A percentile compares a stretch with the other conserved stretches of the same genome.
Evolutionary conservation across 2,113 vertebrate genomes (phyloP).

Genomic region (Oplegnathus fasciatus): DNA sequence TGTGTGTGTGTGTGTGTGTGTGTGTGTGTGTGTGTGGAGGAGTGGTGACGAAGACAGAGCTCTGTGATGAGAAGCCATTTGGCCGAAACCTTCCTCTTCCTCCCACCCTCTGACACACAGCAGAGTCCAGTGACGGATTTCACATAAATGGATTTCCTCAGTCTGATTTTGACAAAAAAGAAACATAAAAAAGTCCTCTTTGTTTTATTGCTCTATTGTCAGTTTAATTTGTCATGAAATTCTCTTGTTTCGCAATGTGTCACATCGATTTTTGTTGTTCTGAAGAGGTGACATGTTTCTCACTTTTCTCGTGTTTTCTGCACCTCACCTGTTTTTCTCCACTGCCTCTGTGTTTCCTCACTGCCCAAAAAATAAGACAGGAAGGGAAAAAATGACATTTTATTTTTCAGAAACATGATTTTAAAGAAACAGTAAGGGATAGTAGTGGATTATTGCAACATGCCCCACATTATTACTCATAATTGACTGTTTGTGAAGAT

Average conservation of each 20-base stretch:
- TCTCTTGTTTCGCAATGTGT: too few species aligned
- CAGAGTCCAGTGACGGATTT: conserved; percentile 24
- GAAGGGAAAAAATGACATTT: background rate
- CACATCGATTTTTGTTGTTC: background rate
- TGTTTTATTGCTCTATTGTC: conserved; percentile 5
- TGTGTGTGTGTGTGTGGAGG: conserved; percentile 27
- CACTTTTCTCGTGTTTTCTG: background rate
- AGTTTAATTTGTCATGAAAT: background rate
- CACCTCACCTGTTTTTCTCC: background rate
- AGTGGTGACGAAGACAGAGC: conserved; percentile 31
- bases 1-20: background rate
- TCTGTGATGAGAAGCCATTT: conserved; percentile 65
- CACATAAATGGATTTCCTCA: conserved; percentile 29
- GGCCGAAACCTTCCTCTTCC: conserved; percentile 41
- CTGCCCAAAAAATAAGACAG: background rate
- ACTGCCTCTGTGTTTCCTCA: background rate
- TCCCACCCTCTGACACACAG: conserved; percentile 16
- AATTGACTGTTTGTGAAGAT: background rate
- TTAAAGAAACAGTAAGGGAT: background rate
- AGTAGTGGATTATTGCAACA: background rate
- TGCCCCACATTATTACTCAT: background rate
- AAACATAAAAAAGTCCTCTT: background rate
- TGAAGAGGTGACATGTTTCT: background rate
- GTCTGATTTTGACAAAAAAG: background rate
- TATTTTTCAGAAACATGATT: background rate